Base-by-base conservation (phyloP, 2,797 vertebrate species). In the Clarias fuscus region DNA sequence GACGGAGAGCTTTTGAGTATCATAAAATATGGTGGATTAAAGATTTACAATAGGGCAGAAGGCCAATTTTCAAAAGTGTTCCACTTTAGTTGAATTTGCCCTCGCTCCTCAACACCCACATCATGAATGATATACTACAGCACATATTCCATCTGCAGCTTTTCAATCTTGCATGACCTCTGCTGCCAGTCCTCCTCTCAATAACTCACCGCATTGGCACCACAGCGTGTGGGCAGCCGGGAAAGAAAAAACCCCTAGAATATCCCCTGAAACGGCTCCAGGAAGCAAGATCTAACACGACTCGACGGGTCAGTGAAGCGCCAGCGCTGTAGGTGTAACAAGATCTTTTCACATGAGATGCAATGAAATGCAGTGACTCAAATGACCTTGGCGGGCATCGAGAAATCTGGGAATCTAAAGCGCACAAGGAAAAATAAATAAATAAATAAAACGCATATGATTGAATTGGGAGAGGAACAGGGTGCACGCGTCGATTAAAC, bases 201-300 rank as follows among this genome's bases (percentile, higher is more conserved):
- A 20, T 75, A 85, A 81, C 82, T 37, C n/a, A 27, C 70, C 40
- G 15, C 87, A 84, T 81, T 78, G 89, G 72, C 73, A 58, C 77
- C 37, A 62, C 83, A 82, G 79, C 81, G 33, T n/a, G 62, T 86
- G 86, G 86, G 86, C 53, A 22, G 72, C 53, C 3, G 22, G 65
- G 71, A 87, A 90, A 88, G 2, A 53, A 90, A 88, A 37, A 53
- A 53, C 3, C 48, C 86, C 86, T 83, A 53, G 64, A 84, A 85
- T 85, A 94, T 92, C 80, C 91, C 91, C 92, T 93, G 71, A 91
- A 93, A 89, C 91, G 84, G 89, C 87, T 92, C 87, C 88, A 88
- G 75, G 89, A 92, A 86, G 83, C 78, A 87, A 90, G 88, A 89
- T 89, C 90, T 94, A 92, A 94, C 90, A 89, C 86, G 90, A 92